phyloP scores from a whole-genome alignment of 2,888 invertebrate genomes.

The Caenorhabditis imperialis region DNA sequence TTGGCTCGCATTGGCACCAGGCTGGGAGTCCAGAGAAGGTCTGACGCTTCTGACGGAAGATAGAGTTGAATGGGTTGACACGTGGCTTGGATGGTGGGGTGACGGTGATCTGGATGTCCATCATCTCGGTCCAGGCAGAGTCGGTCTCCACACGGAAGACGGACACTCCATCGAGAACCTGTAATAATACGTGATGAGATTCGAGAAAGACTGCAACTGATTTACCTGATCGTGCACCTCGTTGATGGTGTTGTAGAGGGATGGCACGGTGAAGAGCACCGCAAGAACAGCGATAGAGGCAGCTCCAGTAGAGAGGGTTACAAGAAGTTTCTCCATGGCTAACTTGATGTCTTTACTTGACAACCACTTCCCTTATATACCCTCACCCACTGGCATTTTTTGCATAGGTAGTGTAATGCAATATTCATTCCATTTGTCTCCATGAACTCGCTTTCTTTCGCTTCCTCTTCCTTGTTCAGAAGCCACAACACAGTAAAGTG shows the following conservation, averaged over 20 bases:
- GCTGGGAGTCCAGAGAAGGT: constrained; percentile 66
- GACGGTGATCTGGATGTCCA: constrained; percentile 70
- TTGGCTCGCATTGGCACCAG: constrained; percentile 69
- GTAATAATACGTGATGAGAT: constrained; percentile 10
- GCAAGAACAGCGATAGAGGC: constrained; percentile 70
- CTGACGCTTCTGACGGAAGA: constrained; percentile 70
- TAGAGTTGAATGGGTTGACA: constrained; percentile 65
- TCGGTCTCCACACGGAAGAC: constrained; percentile 71
- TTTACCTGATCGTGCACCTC: constrained; percentile 67
- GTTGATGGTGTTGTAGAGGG: constrained; percentile 73
- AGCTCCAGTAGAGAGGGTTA: constrained; percentile 49
- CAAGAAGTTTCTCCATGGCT: constrained; percentile 63
- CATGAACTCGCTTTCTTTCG: constrained; percentile 41
- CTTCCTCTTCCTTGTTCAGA: constrained; percentile 21
- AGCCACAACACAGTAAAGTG: constrained; percentile 47
- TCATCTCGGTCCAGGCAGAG: constrained; percentile 70
- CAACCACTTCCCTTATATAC: constrained; percentile 21
- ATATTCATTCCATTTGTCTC: constrained; percentile 48
- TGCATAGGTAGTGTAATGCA: constrained; percentile 31
- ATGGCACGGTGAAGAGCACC: constrained; percentile 65
- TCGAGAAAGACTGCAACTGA: neutral
- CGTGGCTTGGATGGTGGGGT: constrained; percentile 72
- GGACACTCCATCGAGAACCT: constrained; percentile 68
- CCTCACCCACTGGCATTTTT: constrained; percentile 31
- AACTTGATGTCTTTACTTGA: constrained; percentile 10